These are phyloP conservation scores for Peucedramus taeniatus DNA, from an alignment of 2,113 vertebrate genomes.

Conservation along the genomic window DNA sequence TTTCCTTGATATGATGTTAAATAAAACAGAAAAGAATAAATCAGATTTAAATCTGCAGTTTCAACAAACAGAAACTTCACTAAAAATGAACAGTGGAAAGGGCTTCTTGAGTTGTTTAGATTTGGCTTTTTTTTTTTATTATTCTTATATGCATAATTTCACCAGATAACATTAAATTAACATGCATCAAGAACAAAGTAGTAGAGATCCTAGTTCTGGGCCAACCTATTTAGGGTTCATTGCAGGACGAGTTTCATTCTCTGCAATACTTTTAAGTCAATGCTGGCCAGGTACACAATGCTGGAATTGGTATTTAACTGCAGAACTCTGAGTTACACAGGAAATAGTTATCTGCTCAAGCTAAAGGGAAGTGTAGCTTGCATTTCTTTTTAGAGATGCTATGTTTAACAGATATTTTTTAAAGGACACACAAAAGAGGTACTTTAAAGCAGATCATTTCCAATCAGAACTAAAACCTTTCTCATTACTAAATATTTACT, in stretches of 20 bases:
- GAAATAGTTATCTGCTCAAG: background rate
- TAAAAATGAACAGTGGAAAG: background rate
- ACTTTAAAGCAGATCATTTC: background rate
- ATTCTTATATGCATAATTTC: background rate
- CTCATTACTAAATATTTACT: background rate
- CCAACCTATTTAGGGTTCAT: background rate
- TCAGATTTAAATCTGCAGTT: background rate
- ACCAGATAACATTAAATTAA: background rate
- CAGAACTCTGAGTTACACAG: background rate
- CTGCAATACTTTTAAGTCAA: background rate
- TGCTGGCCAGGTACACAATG: background rate
- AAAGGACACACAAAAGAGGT: background rate
- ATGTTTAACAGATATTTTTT: background rate
- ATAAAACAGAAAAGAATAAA: background rate
- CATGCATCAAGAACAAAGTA: background rate
- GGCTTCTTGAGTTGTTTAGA: background rate
- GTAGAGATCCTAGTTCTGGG: background rate
- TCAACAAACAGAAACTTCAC: background rate
- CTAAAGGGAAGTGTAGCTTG: background rate
- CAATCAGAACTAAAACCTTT: background rate
- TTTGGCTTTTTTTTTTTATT: background rate
- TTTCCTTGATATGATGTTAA: background rate
- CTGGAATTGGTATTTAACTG: background rate
- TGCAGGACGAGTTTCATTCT: background rate
- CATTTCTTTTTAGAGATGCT: background rate